Percentiles rank a stretch among this genome's conserved stretches.
These are phyloP conservation scores for Peromyscus leucopus DNA, from an alignment of 2,113 vertebrate species.

Conservation along the genomic window DNA sequence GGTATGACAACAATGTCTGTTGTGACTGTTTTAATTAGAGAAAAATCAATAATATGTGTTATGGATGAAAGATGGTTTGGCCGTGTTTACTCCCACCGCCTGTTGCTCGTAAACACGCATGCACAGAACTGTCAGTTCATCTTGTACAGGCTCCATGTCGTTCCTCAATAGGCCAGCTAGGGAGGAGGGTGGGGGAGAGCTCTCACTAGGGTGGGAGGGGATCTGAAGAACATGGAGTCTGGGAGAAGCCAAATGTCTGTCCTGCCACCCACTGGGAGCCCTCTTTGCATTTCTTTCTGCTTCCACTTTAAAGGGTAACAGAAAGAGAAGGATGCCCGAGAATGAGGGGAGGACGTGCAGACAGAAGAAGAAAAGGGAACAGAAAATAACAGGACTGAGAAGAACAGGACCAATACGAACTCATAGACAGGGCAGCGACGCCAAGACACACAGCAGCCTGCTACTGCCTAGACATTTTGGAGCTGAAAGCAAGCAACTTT, in stretches of 20 bases:
- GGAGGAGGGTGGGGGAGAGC: rapidly evolving
- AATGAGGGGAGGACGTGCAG: neutral
- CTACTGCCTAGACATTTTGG: neutral
- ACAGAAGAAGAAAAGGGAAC: constrained; percentile 13
- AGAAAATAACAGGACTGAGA: neutral
- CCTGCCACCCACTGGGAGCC: neutral
- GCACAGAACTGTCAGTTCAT: constrained; percentile 15
- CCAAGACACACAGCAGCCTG: neutral
- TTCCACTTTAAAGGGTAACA: constrained; percentile 6
- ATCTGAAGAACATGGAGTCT: neutral
- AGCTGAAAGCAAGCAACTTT: neutral
- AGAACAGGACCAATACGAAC: neutral
- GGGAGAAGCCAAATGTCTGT: neutral
- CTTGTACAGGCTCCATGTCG: neutral
- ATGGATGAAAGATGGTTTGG: constrained; percentile 71
- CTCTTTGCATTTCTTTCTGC: neutral
- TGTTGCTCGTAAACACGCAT: constrained; percentile 53
- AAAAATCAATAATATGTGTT: constrained; percentile 74
- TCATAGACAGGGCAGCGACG: neutral
- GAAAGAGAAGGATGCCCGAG: neutral
- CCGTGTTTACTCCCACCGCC: constrained; percentile 58
- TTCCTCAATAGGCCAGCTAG: neutral
- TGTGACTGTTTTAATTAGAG: constrained; percentile 79
- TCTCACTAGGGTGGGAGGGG: neutral
- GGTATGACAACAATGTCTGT: constrained; percentile 69